phyloP scores from a whole-genome alignment of 2,797 vertebrate species.

The Platalea minor region DNA sequence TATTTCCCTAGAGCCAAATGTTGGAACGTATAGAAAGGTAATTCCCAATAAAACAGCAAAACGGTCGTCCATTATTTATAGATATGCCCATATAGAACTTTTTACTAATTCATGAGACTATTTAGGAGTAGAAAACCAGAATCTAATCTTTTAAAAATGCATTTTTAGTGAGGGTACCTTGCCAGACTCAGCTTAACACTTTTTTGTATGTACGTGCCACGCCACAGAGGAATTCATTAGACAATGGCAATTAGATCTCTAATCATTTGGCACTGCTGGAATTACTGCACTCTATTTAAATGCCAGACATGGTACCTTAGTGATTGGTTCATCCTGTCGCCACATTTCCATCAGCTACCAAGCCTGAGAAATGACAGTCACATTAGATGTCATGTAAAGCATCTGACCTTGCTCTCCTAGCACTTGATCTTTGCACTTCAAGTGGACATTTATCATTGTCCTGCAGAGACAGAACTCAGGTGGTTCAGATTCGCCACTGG shows the following conservation, averaged over 20 bases:
- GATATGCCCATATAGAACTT: slow-evolving; percentile 21
- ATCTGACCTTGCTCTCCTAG: slow-evolving; percentile 74
- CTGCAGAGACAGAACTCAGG: slow-evolving; percentile 70
- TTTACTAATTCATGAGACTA: slow-evolving; percentile 73
- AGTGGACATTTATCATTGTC: slow-evolving; percentile 72
- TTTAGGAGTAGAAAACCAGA: slow-evolving; percentile 58
- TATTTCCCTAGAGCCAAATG: slow-evolving; percentile 74
- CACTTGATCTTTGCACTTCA: slow-evolving; percentile 77
- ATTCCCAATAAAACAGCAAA: slow-evolving; percentile 59
- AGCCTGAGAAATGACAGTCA: slow-evolving; percentile 88
- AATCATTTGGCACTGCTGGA: slow-evolving; percentile 74
- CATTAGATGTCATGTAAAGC: slow-evolving; percentile 75
- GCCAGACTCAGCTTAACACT: background rate
- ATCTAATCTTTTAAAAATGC: slow-evolving; percentile 14
- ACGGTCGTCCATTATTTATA: slow-evolving; percentile 74
- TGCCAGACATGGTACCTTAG: slow-evolving; percentile 90
- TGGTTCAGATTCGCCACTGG: slow-evolving; percentile 52
- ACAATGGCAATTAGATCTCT: slow-evolving; percentile 80
- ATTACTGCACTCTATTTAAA: slow-evolving; percentile 75
- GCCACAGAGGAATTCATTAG: slow-evolving; percentile 58
- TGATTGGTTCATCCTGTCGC: slow-evolving; percentile 88
- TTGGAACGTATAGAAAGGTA: slow-evolving; percentile 35
- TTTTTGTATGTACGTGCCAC: background rate
- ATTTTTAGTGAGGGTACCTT: slow-evolving; percentile 32
- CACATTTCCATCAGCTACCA: slow-evolving; percentile 84